phyloP scores from a whole-genome alignment of 1,140 invertebrate genomes.

The Bombus waltoni region DNA sequence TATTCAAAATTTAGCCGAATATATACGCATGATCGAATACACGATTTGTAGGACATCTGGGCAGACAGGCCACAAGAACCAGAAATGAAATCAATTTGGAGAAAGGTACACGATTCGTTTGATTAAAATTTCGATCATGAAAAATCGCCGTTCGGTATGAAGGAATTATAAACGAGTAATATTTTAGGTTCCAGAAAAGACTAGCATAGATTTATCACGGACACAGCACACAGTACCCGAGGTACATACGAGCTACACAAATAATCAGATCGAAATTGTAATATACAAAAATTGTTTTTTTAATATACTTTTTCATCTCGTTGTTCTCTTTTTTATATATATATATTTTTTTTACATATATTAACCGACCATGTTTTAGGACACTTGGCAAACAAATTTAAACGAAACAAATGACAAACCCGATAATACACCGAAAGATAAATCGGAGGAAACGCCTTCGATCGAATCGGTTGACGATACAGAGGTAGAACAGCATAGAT shows the following conservation, averaged over 20 bases:
- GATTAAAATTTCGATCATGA: neutral
- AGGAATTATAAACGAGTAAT: neutral
- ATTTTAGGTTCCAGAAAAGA: conserved; percentile 21
- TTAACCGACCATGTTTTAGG: conserved; percentile 19
- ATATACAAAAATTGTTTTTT: too few relatives aligned
- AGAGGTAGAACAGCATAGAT: conserved; percentile 29
- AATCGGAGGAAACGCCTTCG: neutral
- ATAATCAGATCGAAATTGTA: too few relatives aligned
- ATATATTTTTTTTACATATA: neutral
- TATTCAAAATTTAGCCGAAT: neutral
- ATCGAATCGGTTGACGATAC: neutral
- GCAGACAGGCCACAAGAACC: conserved; percentile 33
- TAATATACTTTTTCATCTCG: neutral
- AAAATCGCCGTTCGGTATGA: too few relatives aligned
- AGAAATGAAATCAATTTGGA: conserved; percentile 33
- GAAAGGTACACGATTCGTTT: conserved; percentile 4
- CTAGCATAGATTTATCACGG: neutral
- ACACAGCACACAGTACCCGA: neutral
- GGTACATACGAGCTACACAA: neutral
- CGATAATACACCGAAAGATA: neutral
- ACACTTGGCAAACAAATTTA: neutral
- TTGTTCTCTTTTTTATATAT: neutral
- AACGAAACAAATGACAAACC: neutral
- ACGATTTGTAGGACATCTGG: conserved; percentile 44
- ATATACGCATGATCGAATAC: too few relatives aligned